These are phyloP conservation scores for Hydropsyche tenuis DNA, from an alignment of 1,140 invertebrate genomes.

Conservation along the genomic window DNA sequence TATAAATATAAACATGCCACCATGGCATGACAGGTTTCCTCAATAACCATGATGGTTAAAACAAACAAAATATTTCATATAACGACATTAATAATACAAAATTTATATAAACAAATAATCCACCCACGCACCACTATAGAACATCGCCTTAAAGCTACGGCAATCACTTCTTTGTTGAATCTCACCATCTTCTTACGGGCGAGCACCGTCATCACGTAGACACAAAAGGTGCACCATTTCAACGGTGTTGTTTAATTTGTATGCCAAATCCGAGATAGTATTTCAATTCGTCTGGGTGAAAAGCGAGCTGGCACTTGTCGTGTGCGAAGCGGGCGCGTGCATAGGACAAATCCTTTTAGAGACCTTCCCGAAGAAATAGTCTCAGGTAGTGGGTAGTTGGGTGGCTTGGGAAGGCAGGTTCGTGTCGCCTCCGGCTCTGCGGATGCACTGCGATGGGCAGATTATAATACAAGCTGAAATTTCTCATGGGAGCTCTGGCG, in stretches of 20 bases:
- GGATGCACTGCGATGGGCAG: slow-evolving; percentile 46
- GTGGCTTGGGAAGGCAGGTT: background rate
- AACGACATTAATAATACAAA: too few relatives aligned
- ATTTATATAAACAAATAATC: too few relatives aligned
- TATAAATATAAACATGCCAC: too few relatives aligned
- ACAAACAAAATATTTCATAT: too few relatives aligned
- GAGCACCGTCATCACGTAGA: too few relatives aligned
- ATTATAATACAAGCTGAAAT: slow-evolving; percentile 50
- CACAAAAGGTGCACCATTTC: too few relatives aligned
- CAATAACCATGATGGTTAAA: too few relatives aligned
- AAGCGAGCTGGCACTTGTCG: background rate
- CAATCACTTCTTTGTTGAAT: too few relatives aligned
- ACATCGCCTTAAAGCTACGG: too few relatives aligned
- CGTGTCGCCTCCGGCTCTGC: slow-evolving; percentile 27
- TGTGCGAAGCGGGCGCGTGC: slow-evolving; percentile 11
- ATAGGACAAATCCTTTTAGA: slow-evolving; percentile 20
- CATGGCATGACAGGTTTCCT: too few relatives aligned
- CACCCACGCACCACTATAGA: too few relatives aligned
- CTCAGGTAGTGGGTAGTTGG: background rate
- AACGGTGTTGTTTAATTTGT: slow-evolving; percentile 1
- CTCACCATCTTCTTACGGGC: too few relatives aligned
- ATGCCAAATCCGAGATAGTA: slow-evolving; percentile 20
- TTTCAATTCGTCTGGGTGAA: slow-evolving; percentile 14
- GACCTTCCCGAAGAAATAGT: slow-evolving; percentile 9
- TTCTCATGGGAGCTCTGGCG: slow-evolving; percentile 44